Percentiles rank a stretch among this genome's conserved stretches.
These are phyloP conservation scores for Phalera bucephala DNA, from an alignment of 2,888 invertebrate genomes.

Conservation along the genomic window DNA sequence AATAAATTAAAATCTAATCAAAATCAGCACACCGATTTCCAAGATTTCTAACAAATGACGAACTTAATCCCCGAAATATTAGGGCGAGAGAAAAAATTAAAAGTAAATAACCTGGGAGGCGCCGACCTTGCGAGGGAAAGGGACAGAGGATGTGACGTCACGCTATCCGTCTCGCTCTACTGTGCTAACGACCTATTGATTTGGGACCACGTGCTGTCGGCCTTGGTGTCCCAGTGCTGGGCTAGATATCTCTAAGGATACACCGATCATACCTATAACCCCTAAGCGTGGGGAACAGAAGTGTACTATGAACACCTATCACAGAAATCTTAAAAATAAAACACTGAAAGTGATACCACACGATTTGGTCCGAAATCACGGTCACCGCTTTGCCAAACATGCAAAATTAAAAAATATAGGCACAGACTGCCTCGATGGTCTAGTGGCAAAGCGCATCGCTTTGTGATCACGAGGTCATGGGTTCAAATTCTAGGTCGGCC, in stretches of 20 bases:
- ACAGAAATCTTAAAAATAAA: no score
- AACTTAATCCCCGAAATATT: background rate
- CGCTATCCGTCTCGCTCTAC: conserved; percentile 28
- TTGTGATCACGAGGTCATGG: no score
- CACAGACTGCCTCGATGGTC: no score
- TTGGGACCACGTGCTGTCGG: conserved; percentile 45
- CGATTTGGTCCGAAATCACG: no score
- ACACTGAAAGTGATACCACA: no score
- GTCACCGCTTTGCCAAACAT: no score
- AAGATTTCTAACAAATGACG: background rate
- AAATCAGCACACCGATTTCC: background rate
- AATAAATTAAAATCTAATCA: background rate
- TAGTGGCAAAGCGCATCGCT: no score
- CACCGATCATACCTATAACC: no score
- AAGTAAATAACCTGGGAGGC: conserved; percentile 48
- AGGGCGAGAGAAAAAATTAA: conserved; percentile 30
- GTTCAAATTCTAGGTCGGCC: no score
- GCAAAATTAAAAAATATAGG: no score
- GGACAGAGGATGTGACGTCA: conserved; percentile 43
- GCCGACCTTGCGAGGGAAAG: conserved; percentile 38
- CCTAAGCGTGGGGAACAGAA: no score
- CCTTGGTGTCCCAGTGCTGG: conserved; percentile 17
- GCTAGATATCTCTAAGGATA: background rate
- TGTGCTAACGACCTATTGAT: conserved; percentile 49
- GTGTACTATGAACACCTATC: no score